Percentiles rank a stretch among this genome's conserved stretches.
These are phyloP conservation scores for Campoplex nolae DNA, from an alignment of 2,888 invertebrate species.

Conservation along the genomic window DNA sequence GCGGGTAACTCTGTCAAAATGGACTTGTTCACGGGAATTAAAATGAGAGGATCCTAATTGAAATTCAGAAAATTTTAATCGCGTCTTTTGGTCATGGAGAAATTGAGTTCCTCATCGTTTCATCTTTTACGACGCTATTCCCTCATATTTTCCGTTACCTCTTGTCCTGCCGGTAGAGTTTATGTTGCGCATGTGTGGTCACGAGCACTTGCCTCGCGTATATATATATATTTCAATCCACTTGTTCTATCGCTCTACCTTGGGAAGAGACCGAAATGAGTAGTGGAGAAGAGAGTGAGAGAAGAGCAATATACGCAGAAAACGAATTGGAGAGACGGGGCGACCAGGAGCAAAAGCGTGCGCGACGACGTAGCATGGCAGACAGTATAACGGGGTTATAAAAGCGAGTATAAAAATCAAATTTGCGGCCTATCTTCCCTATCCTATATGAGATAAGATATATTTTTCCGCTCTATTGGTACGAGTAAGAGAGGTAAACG, in stretches of 20 bases:
- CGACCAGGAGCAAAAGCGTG: conserved; percentile 40
- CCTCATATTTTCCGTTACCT: conserved; percentile 27
- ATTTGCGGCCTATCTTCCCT: conserved; percentile 74
- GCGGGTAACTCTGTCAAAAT: no score
- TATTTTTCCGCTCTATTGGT: conserved; percentile 75
- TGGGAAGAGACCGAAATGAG: conserved; percentile 25
- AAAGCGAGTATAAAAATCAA: conserved; percentile 78
- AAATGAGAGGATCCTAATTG: conserved; percentile 37
- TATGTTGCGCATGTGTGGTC: background rate
- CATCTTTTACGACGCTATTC: conserved; percentile 8
- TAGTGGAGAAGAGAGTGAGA: conserved; percentile 4
- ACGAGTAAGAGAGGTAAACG: conserved; percentile 16
- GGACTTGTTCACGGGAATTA: background rate
- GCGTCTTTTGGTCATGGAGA: background rate
- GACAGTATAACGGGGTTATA: conserved; percentile 77
- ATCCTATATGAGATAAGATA: conserved; percentile 71
- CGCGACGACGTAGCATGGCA: conserved; percentile 56
- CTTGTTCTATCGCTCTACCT: conserved; percentile 1
- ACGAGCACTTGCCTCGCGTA: no score
- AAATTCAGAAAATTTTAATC: conserved; percentile 71
- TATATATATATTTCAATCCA: conserved; percentile 17
- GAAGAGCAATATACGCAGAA: conserved; percentile 47
- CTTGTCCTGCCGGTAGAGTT: conserved; percentile 17
- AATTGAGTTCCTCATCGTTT: background rate
- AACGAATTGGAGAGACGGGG: conserved; percentile 58